Conservation (phyloP, 2,888 invertebrate species). For the Dione vanillae region DNA sequence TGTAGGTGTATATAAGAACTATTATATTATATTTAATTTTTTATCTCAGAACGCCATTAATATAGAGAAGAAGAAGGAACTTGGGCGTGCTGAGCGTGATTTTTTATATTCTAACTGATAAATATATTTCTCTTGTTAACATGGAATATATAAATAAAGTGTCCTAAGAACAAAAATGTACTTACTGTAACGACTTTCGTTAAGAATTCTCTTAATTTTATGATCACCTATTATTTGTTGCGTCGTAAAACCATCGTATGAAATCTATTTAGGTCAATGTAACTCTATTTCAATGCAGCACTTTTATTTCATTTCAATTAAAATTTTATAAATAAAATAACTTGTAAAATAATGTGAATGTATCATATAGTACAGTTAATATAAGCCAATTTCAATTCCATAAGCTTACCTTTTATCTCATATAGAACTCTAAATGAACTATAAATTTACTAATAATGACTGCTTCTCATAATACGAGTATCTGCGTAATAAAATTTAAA, state of each 20-base stretch:
- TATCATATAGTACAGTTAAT: too few relatives aligned
- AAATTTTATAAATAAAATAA: not conserved
- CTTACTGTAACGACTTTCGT: slow-evolving; percentile 36
- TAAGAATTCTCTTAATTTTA: slow-evolving; percentile 49
- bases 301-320: slow-evolving; percentile 20
- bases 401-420: not conserved
- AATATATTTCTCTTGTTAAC: too few relatives aligned
- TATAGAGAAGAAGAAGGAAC: too few relatives aligned
- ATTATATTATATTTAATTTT: too few relatives aligned
- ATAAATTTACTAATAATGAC: not conserved
- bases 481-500: too few relatives aligned
- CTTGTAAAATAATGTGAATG: too few relatives aligned
- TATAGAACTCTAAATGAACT: not conserved
- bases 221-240: slow-evolving; percentile 51
- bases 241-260: slow-evolving; percentile 52
- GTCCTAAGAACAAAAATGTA: not conserved
- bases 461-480: not conserved
- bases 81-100: too few relatives aligned
- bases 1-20: too few relatives aligned
- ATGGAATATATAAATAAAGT: too few relatives aligned
- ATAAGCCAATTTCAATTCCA: too few relatives aligned
- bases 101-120: too few relatives aligned
- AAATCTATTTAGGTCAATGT: slow-evolving; percentile 42
- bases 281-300: slow-evolving; percentile 19
- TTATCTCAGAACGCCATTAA: too few relatives aligned